These are phyloP conservation scores for Synergus laeviventris DNA, from an alignment of 2,888 invertebrate species.

Conservation along the genomic window DNA sequence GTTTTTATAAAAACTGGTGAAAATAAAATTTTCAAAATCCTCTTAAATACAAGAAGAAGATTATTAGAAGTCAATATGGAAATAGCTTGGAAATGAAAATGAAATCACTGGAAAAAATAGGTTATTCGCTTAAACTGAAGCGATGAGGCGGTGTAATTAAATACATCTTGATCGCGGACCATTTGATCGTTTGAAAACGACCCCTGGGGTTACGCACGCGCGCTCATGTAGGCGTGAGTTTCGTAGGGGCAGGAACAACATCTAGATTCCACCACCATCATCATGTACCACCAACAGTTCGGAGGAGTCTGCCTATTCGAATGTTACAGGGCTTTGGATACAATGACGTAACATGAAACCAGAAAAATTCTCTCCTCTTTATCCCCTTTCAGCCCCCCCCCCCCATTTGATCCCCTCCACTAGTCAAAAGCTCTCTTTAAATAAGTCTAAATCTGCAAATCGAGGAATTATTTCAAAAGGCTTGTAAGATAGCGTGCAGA, in stretches of 20 bases:
- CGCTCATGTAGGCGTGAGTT: slow-evolving; percentile 54
- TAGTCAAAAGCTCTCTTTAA: slow-evolving; percentile 1
- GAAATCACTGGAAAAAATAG: slow-evolving; percentile 8
- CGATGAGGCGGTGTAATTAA: slow-evolving; percentile 36
- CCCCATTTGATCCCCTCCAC: slow-evolving; percentile 5
- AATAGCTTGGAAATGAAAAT: not conserved
- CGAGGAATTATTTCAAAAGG: slow-evolving; percentile 10
- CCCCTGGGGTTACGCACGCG: slow-evolving; percentile 56
- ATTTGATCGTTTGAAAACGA: slow-evolving; percentile 62
- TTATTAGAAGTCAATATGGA: too few relatives aligned
- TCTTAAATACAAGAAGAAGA: too few relatives aligned
- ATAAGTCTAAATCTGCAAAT: slow-evolving; percentile 7
- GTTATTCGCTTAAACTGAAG: slow-evolving; percentile 24
- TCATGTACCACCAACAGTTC: slow-evolving; percentile 52
- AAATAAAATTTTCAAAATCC: too few relatives aligned
- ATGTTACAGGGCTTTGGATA: slow-evolving; percentile 60
- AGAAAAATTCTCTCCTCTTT: slow-evolving; percentile 60
- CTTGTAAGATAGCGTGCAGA: not conserved
- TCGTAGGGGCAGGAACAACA: slow-evolving; percentile 51
- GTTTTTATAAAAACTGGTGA: too few relatives aligned
- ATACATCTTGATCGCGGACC: slow-evolving; percentile 50
- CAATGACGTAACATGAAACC: slow-evolving; percentile 70
- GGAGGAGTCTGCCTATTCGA: slow-evolving; percentile 62
- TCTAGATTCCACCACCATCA: slow-evolving; percentile 51
- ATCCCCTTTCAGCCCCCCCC: slow-evolving; percentile 45